phyloP scores from a whole-genome alignment of 2,797 vertebrate species.

The Crocidura indochinensis region DNA sequence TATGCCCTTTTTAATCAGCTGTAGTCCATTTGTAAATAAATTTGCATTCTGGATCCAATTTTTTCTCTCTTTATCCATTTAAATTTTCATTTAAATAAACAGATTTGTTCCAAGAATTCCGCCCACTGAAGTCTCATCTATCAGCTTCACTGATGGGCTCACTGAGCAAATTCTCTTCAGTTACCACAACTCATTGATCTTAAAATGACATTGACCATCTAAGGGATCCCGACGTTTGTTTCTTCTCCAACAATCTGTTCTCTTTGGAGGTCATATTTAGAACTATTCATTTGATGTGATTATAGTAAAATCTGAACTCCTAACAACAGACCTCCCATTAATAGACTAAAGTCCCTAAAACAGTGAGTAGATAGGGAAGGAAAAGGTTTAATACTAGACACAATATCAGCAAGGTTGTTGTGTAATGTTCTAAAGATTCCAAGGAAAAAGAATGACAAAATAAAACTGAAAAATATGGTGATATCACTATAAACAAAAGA shows the following conservation, averaged over 20 bases:
- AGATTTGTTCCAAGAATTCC: neutral
- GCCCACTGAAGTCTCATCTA: neutral
- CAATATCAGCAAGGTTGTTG: neutral
- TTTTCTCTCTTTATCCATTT: slow-evolving; percentile 43
- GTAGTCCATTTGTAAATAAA: slow-evolving; percentile 24
- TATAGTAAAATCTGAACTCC: neutral
- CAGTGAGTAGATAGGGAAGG: neutral
- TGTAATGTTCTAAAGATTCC: neutral
- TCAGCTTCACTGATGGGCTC: neutral
- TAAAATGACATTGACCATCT: neutral
- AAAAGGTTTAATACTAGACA: neutral
- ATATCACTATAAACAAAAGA: neutral
- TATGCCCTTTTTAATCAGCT: neutral
- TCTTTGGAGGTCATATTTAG: neutral
- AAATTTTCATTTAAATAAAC: neutral
- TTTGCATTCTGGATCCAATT: neutral
- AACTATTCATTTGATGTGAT: neutral
- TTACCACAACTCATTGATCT: neutral
- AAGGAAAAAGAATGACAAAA: neutral
- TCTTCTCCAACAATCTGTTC: neutral
- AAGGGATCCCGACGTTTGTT: neutral
- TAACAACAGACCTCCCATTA: neutral
- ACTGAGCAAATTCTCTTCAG: neutral
- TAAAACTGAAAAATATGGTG: neutral
- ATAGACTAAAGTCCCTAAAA: neutral